These are phyloP conservation scores for Trichopoda pennipes DNA, from an alignment of 2,888 invertebrate genomes.

Conservation along the genomic window DNA sequence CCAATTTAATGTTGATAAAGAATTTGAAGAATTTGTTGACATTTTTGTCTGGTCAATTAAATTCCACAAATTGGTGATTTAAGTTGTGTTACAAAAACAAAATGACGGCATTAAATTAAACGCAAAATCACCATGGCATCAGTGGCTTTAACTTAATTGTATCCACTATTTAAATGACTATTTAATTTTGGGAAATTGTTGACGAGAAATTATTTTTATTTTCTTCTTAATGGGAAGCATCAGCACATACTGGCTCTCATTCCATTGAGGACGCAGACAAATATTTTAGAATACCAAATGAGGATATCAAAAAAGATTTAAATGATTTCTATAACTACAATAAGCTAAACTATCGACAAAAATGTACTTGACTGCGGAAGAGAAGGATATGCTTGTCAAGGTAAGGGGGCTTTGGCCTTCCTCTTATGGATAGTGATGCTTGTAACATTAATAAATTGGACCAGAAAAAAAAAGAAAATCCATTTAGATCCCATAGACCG, in stretches of 20 bases:
- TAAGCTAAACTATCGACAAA: too few relatives aligned
- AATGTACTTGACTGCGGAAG: slow-evolving; percentile 97
- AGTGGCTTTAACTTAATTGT: not conserved
- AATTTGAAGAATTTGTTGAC: not conserved
- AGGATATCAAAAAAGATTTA: too few relatives aligned
- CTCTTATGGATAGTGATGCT: slow-evolving; percentile 96
- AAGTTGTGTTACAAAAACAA: not conserved
- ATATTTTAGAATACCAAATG: too few relatives aligned
- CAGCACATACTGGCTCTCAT: too few relatives aligned
- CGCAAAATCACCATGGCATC: not conserved
- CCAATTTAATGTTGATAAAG: slow-evolving; percentile 14
- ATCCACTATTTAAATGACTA: too few relatives aligned
- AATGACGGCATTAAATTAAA: not conserved
- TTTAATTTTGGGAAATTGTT: too few relatives aligned
- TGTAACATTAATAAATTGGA: slow-evolving; percentile 97
- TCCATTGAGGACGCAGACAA: too few relatives aligned
- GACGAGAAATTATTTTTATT: too few relatives aligned
- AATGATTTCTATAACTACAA: too few relatives aligned
- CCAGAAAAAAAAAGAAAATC: slow-evolving; percentile 97
- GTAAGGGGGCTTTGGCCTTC: slow-evolving; percentile 98
- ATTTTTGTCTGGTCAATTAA: slow-evolving; percentile 27
- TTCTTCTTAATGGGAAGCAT: too few relatives aligned
- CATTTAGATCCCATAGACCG: slow-evolving; percentile 95
- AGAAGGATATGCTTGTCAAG: slow-evolving; percentile 99
- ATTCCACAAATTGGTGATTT: not conserved